These are phyloP conservation scores for Columbina picui DNA, from an alignment of 2,113 vertebrate species.

Conservation along the genomic window DNA sequence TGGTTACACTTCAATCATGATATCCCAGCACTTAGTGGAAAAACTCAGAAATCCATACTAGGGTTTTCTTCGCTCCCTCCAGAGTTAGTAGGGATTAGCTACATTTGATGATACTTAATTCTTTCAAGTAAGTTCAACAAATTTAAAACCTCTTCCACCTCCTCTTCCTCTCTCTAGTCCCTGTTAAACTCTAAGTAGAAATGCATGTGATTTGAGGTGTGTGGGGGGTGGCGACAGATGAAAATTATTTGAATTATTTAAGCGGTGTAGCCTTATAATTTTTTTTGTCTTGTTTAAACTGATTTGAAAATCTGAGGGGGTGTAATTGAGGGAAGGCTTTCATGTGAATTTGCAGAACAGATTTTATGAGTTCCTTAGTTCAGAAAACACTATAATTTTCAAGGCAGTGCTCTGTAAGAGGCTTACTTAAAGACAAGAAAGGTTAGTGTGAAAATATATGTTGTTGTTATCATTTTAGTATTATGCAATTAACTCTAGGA, in stretches of 20 bases:
- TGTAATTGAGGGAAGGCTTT: not conserved
- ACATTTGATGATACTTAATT: not conserved
- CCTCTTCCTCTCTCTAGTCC: not conserved
- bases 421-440: not conserved
- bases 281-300: not conserved
- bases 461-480: not conserved
- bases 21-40: not conserved
- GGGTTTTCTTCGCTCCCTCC: not conserved
- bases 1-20: not conserved
- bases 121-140: not conserved
- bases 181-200: not conserved
- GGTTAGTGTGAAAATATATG: not conserved
- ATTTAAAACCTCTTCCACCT: not conserved
- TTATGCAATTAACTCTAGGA: not conserved
- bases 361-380: not conserved
- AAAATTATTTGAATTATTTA: not conserved
- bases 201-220: not conserved
- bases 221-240: not conserved
- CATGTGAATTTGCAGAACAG: not conserved
- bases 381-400: slow-evolving; percentile 2
- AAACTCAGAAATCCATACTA: not conserved
- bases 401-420: not conserved
- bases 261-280: not conserved
- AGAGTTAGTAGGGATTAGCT: not conserved
- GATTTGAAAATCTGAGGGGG: not conserved